phyloP scores from a whole-genome alignment of 2,888 invertebrate genomes.

The Lumbricus terrestris region DNA sequence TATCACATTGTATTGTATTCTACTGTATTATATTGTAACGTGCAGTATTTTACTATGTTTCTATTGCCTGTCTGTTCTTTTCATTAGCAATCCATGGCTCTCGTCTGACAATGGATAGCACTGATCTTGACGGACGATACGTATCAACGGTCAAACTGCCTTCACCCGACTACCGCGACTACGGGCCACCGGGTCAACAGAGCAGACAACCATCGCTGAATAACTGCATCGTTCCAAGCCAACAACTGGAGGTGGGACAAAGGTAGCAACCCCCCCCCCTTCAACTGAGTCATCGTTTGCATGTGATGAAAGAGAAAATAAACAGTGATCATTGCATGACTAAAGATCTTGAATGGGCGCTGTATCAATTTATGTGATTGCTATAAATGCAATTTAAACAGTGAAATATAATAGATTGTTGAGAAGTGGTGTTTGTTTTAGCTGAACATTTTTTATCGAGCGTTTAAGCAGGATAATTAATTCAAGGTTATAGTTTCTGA shows the following conservation, averaged over 20 bases:
- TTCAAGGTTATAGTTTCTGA: no score
- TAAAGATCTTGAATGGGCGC: no score
- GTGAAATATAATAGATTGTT: no score
- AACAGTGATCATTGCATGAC: no score
- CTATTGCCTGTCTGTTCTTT: neutral
- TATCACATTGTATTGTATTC: no score
- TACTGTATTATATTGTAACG: neutral
- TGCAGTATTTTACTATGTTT: neutral
- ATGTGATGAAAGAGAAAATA: no score
- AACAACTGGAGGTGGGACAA: constrained; percentile 35
- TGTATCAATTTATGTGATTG: no score
- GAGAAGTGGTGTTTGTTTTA: no score
- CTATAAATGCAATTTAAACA: no score
- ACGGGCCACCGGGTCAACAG: constrained; percentile 7
- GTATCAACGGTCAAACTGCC: constrained; percentile 3
- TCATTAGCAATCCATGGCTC: neutral
- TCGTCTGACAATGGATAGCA: neutral
- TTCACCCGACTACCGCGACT: constrained; percentile 23
- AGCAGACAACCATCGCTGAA: constrained; percentile 25
- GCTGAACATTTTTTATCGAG: no score
- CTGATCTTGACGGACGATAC: neutral
- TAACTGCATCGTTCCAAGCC: constrained; percentile 28
- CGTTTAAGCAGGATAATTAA: no score
- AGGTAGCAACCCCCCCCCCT: constrained; percentile 29
- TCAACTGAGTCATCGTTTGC: no score